phyloP scores from a whole-genome alignment of 1,140 invertebrate species.

The Zaprionus inermis region DNA sequence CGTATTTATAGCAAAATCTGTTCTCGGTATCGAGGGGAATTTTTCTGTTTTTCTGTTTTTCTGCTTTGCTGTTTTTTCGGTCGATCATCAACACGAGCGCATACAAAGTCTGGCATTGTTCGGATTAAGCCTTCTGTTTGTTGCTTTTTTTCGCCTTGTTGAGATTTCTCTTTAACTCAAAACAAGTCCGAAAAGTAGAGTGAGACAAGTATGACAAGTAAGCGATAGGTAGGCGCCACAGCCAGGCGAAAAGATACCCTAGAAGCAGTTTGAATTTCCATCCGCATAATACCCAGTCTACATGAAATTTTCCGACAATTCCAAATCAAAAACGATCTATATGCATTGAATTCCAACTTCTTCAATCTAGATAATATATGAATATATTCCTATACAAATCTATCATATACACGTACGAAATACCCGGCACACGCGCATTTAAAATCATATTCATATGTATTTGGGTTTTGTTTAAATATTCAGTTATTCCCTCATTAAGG shows the following conservation, averaged over 20 bases:
- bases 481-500: slow-evolving; percentile 45
- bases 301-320: background rate
- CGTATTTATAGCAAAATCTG: slow-evolving; percentile 59
- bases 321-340: background rate
- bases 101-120: slow-evolving; percentile 57
- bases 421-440: slow-evolving; percentile 13
- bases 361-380: background rate
- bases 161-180: slow-evolving; percentile 57
- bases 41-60: slow-evolving; percentile 29
- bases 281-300: background rate
- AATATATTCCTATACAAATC: background rate
- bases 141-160: slow-evolving; percentile 50
- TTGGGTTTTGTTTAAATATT: slow-evolving; percentile 46
- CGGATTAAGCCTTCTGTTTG: slow-evolving; percentile 43
- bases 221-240: background rate
- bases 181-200: slow-evolving; percentile 55
- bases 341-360: background rate
- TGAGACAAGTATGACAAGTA: slow-evolving; percentile 38
- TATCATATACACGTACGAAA: background rate
- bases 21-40: slow-evolving; percentile 35
- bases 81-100: slow-evolving; percentile 44
- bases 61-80: slow-evolving; percentile 37
- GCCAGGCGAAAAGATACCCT: slow-evolving; percentile 26
- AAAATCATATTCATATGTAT: slow-evolving; percentile 40
- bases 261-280: background rate